Evolutionary conservation across 2,888 invertebrate genomes (phyloP).

Genomic region (Sthenelais limicola): DNA sequence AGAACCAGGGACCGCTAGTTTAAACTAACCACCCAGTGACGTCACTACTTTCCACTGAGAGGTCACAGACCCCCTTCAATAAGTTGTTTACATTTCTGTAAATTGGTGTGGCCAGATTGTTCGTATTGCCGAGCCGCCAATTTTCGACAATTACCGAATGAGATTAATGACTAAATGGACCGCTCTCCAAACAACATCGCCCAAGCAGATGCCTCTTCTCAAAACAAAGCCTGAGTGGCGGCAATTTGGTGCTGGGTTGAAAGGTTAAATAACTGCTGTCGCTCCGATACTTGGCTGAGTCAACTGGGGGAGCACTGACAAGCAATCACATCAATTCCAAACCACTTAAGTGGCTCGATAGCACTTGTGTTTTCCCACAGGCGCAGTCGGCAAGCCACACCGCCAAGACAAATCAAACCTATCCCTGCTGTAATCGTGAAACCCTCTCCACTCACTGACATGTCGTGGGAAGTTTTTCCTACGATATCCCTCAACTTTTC

Average conservation of each 20-base stretch:
- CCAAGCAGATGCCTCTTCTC: not conserved
- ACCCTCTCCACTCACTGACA: not conserved
- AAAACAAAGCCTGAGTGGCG: slow-evolving; percentile 33
- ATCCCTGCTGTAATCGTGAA: too few relatives aligned
- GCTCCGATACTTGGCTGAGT: slow-evolving; percentile 29
- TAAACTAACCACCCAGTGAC: not conserved
- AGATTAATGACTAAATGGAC: slow-evolving; percentile 21
- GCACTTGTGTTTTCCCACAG: slow-evolving; percentile 38
- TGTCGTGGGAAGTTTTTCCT: slow-evolving; percentile 25
- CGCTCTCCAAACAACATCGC: slow-evolving; percentile 20
- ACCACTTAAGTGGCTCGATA: slow-evolving; percentile 37
- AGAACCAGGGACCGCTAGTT: slow-evolving; percentile 6
- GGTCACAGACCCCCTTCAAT: not conserved
- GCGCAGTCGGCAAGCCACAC: slow-evolving; percentile 7
- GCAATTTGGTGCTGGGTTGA: slow-evolving; percentile 33
- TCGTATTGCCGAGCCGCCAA: slow-evolving; percentile 16
- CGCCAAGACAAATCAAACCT: slow-evolving; percentile 6
- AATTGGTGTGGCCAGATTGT: slow-evolving; percentile 22
- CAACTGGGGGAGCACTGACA: slow-evolving; percentile 35
- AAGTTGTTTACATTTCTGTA: slow-evolving; percentile 29
- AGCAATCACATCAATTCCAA: slow-evolving; percentile 39
- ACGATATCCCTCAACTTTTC: slow-evolving; percentile 12
- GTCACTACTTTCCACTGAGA: not conserved
- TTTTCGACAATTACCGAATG: slow-evolving; percentile 35
- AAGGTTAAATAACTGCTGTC: slow-evolving; percentile 39